Conservation (phyloP, 1,140 invertebrate species). For the Zaprionus inermis region DNA sequence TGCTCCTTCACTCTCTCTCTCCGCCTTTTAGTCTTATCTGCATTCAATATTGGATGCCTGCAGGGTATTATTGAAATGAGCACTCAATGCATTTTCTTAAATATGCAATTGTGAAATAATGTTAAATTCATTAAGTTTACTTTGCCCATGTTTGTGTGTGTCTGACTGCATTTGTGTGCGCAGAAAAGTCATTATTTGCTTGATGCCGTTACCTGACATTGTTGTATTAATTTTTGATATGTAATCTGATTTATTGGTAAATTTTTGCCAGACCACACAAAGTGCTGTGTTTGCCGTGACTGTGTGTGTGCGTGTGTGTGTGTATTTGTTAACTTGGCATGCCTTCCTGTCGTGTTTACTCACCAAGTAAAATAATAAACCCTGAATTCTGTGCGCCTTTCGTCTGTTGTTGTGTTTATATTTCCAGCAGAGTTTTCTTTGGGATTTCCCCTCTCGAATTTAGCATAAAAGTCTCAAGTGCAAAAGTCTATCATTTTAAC, state of each 20-base stretch:
- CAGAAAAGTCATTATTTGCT: conserved; percentile 45
- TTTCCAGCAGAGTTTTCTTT: conserved; percentile 11
- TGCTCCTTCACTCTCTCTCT: background rate
- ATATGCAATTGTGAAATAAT: conserved; percentile 37
- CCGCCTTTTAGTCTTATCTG: background rate
- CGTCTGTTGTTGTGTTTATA: conserved; percentile 23
- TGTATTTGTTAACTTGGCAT: conserved; percentile 56
- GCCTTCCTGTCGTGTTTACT: conserved; percentile 57
- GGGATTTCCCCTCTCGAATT: conserved; percentile 35
- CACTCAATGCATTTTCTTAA: conserved; percentile 34
- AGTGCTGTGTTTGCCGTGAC: conserved; percentile 19
- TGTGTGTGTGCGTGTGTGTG: conserved; percentile 27
- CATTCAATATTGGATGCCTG: background rate
- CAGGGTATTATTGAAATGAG: conserved; percentile 19
- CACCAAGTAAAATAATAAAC: conserved; percentile 60
- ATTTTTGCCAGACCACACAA: conserved; percentile 48
- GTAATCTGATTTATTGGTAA: conserved; percentile 55
- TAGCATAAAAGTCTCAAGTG: conserved; percentile 47
- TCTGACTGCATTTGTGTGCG: background rate
- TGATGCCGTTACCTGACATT: conserved; percentile 42
- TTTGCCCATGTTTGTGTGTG: conserved; percentile 5
- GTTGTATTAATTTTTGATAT: conserved; percentile 53
- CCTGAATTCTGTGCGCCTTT: conserved; percentile 11
- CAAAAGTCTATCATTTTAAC: conserved; percentile 59
- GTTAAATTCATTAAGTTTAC: conserved; percentile 33